Conservation (phyloP, 2,797 vertebrate species). For the Pitangus sulphuratus region DNA sequence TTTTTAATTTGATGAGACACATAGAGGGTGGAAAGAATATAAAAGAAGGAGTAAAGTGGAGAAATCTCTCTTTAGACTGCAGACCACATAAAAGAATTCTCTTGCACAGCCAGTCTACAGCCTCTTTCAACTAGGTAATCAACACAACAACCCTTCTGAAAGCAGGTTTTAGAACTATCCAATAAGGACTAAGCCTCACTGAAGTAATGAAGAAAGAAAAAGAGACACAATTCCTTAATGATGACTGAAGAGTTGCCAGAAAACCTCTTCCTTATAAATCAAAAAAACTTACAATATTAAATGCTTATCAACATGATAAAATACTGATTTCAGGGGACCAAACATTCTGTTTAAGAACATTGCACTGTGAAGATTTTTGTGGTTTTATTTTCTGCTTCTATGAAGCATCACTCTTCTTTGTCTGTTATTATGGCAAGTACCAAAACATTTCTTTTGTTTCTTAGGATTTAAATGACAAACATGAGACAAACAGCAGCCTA, state of each 20-base stretch:
- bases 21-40: background rate
- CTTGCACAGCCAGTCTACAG: background rate
- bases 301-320: slow-evolving; percentile 8
- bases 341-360: background rate
- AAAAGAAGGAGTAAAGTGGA: background rate
- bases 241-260: background rate
- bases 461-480: background rate
- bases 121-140: background rate
- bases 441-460: background rate
- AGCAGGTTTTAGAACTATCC: background rate
- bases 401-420: background rate
- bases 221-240: background rate
- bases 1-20: rapidly evolving
- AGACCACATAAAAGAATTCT: rapidly evolving
- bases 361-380: background rate
- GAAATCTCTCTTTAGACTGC: background rate
- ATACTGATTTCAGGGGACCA: slow-evolving; percentile 1
- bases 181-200: background rate
- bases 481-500: background rate
- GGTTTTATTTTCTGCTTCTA: background rate
- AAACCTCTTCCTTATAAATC: slow-evolving; percentile 11
- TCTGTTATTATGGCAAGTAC: slow-evolving; percentile 2
- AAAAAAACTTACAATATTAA: background rate
- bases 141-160: background rate
- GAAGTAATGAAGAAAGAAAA: background rate